Conservation (phyloP, 1,140 invertebrate genomes). For the Zophobas morio region DNA sequence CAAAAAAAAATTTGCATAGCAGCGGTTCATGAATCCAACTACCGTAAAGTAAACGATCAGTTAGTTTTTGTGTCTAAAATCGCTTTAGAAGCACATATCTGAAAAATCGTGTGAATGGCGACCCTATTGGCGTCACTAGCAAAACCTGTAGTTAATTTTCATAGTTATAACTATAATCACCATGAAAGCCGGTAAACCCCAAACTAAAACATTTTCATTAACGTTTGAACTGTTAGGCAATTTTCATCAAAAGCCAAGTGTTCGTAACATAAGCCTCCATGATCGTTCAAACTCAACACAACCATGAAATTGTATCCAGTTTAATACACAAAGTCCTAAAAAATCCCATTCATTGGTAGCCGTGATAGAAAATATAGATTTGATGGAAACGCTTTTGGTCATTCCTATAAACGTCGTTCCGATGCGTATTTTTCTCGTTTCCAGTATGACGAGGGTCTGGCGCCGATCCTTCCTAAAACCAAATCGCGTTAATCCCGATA, state of each 20-base stretch:
- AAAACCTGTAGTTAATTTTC: neutral
- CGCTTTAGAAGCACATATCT: too few relatives aligned
- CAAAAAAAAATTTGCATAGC: too few relatives aligned
- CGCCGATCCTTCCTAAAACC: neutral
- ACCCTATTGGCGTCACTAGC: too few relatives aligned
- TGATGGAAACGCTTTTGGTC: neutral
- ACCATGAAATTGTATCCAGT: slow-evolving; percentile 14
- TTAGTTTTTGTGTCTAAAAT: too few relatives aligned
- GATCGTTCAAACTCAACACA: slow-evolving; percentile 2
- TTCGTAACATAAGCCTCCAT: slow-evolving; percentile 11
- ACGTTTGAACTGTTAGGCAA: neutral
- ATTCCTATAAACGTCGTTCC: neutral
- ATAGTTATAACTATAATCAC: neutral
- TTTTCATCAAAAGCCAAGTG: slow-evolving; percentile 9
- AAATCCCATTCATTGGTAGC: neutral
- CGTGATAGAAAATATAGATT: neutral
- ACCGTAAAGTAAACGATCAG: too few relatives aligned
- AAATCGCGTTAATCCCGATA: slow-evolving; percentile 5
- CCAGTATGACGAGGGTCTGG: neutral
- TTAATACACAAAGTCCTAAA: slow-evolving; percentile 14
- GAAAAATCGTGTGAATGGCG: too few relatives aligned
- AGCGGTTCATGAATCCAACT: too few relatives aligned
- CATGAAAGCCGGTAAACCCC: too few relatives aligned
- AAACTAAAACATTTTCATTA: too few relatives aligned
- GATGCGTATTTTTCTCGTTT: neutral